phyloP scores from a whole-genome alignment of 2,113 vertebrate genomes.

The Platysternon megacephalum region DNA sequence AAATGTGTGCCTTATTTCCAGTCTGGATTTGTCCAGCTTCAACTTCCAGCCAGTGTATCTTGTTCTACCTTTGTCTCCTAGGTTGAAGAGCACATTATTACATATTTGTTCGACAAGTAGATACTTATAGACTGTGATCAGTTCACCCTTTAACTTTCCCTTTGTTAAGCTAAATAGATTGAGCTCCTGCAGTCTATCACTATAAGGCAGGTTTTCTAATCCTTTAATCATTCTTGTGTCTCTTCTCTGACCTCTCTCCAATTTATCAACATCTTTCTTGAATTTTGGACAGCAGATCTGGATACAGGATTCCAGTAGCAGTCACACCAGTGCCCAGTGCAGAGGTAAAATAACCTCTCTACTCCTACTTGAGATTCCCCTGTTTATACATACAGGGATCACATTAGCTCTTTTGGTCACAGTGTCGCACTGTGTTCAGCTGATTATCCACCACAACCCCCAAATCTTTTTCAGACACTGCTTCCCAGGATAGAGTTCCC shows the following conservation, averaged over 20 bases:
- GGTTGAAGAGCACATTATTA: not conserved
- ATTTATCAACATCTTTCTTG: not conserved
- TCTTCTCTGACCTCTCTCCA: not conserved
- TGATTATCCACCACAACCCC: not conserved
- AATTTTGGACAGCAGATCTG: not conserved
- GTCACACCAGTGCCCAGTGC: not conserved
- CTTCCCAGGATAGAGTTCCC: too few relatives aligned
- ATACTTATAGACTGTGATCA: not conserved
- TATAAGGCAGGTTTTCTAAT: not conserved
- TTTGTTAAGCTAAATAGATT: not conserved
- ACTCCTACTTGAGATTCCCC: not conserved
- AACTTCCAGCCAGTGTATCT: not conserved
- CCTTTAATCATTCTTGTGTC: not conserved
- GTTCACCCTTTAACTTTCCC: not conserved
- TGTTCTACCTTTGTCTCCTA: not conserved
- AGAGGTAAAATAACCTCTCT: not conserved
- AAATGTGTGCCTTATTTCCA: not conserved
- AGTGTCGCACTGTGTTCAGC: not conserved
- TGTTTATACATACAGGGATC: not conserved
- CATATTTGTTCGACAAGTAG: not conserved
- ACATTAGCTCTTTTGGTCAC: not conserved
- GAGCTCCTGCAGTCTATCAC: too few relatives aligned
- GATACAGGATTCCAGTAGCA: not conserved
- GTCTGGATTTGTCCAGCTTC: not conserved
- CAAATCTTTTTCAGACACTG: not conserved